These are phyloP conservation scores for Watsonalla cultraria DNA, from an alignment of 2,888 invertebrate species.

Conservation along the genomic window DNA sequence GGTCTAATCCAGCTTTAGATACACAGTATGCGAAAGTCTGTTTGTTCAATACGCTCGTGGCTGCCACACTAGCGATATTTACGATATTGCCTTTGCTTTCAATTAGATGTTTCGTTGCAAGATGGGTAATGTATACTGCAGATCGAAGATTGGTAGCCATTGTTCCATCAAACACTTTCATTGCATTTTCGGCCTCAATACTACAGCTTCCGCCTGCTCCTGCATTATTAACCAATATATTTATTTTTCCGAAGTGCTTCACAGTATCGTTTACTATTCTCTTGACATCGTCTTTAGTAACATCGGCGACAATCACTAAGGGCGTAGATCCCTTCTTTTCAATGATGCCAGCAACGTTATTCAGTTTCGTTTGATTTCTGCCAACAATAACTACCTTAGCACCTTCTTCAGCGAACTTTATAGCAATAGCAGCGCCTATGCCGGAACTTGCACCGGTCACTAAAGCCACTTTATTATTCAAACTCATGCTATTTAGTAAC, in stretches of 20 bases:
- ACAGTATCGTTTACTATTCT: constrained; percentile 24
- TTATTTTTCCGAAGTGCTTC: constrained; percentile 20
- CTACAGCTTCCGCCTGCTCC: constrained; percentile 16
- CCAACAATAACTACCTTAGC: constrained; percentile 20
- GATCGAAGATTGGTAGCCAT: constrained; percentile 31
- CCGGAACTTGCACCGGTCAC: constrained; percentile 27
- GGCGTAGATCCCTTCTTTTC: constrained; percentile 4
- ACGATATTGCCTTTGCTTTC: constrained; percentile 35
- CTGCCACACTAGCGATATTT: constrained; percentile 34
- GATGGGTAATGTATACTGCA: constrained; percentile 23
- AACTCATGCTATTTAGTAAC: constrained; percentile 12
- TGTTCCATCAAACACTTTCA: constrained; percentile 24
- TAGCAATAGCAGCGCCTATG: constrained; percentile 24
- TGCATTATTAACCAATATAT: constrained; percentile 34
- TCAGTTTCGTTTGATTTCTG: constrained; percentile 20
- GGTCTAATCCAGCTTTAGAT: constrained; percentile 83
- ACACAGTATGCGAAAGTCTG: constrained; percentile 20
- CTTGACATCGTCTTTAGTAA: constrained; percentile 25
- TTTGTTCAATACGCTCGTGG: constrained; percentile 3
- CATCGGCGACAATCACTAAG: constrained; percentile 25
- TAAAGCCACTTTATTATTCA: constrained; percentile 22
- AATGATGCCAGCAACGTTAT: constrained; percentile 14
- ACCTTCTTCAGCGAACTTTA: constrained; percentile 18
- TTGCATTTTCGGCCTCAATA: constrained; percentile 19
- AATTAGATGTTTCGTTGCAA: constrained; percentile 26